These are phyloP conservation scores for Pediacus dermestoides DNA, from an alignment of 2,888 invertebrate genomes.

Conservation along the genomic window DNA sequence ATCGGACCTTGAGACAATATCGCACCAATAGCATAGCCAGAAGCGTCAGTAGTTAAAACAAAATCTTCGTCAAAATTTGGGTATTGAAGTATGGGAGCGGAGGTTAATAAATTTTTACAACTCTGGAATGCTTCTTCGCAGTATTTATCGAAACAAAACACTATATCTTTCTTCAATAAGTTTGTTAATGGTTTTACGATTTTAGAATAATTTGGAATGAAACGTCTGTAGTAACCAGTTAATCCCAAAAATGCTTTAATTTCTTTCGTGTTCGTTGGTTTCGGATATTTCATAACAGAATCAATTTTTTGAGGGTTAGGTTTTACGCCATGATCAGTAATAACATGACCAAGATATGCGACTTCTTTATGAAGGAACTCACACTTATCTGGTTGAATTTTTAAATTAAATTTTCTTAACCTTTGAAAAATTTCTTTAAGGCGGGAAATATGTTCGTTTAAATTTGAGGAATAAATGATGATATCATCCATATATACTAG, in stretches of 20 bases:
- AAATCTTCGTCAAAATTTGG: constrained; percentile 25
- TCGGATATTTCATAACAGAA: constrained; percentile 12
- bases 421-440: not conserved
- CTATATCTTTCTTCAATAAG: constrained; percentile 29
- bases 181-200: constrained; percentile 4
- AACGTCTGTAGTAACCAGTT: constrained; percentile 3
- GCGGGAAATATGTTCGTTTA: constrained; percentile 13
- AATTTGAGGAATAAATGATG: constrained; percentile 20
- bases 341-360: constrained; percentile 5
- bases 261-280: constrained; percentile 8
- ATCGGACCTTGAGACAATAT: constrained; percentile 33
- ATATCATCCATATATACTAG: constrained; percentile 29
- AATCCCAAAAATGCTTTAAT: constrained; percentile 1
- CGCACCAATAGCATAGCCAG: constrained; percentile 31
- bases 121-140: constrained; percentile 17
- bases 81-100: constrained; percentile 8
- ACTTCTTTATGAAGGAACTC: constrained; percentile 3
- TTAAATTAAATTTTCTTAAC: constrained; percentile 2
- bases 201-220: not conserved
- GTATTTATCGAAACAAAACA: constrained; percentile 9
- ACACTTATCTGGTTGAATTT: constrained; percentile 6
- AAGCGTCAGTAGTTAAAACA: constrained; percentile 34
- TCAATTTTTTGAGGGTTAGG: constrained; percentile 9
- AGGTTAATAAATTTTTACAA: not conserved
- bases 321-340: not conserved